phyloP scores from a whole-genome alignment of 2,888 invertebrate genomes.

The Hydrotaea diabolus region DNA sequence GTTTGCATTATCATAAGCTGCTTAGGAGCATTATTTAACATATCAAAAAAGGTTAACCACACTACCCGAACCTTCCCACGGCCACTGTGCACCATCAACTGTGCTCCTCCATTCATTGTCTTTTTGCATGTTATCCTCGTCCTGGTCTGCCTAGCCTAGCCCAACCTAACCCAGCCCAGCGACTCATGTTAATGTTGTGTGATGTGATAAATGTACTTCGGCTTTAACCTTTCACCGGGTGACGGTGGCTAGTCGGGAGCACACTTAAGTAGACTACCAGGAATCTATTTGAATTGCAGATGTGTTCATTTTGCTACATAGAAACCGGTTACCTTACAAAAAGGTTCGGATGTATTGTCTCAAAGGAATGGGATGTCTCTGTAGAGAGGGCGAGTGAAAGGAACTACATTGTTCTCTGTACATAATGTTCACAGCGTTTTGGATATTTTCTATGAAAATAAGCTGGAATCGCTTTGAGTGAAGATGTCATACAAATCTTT shows the following conservation, averaged over 20 bases:
- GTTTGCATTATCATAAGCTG: constrained; percentile 62
- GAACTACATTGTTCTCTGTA: background rate
- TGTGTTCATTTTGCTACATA: constrained; percentile 14
- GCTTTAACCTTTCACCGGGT: constrained; percentile 35
- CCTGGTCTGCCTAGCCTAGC: too few relatives aligned
- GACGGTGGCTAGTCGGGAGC: background rate
- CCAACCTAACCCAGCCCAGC: too few relatives aligned
- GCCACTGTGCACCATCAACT: background rate
- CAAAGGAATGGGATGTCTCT: background rate
- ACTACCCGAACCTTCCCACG: constrained; percentile 34
- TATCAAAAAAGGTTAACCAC: constrained; percentile 53
- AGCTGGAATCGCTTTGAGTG: background rate
- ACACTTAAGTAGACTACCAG: background rate
- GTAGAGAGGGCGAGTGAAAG: background rate
- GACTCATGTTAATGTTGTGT: constrained; percentile 26
- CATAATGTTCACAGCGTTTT: too few relatives aligned
- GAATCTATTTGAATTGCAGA: constrained; percentile 6
- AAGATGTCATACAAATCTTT: background rate
- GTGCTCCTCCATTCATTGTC: background rate
- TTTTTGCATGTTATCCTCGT: background rate
- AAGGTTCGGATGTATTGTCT: background rate
- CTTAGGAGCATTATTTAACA: constrained; percentile 59
- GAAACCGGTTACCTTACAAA: background rate
- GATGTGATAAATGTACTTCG: constrained; percentile 34
- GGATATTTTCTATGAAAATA: too few relatives aligned